phyloP scores from a whole-genome alignment of 2,888 invertebrate genomes.

The Lottia scabra region DNA sequence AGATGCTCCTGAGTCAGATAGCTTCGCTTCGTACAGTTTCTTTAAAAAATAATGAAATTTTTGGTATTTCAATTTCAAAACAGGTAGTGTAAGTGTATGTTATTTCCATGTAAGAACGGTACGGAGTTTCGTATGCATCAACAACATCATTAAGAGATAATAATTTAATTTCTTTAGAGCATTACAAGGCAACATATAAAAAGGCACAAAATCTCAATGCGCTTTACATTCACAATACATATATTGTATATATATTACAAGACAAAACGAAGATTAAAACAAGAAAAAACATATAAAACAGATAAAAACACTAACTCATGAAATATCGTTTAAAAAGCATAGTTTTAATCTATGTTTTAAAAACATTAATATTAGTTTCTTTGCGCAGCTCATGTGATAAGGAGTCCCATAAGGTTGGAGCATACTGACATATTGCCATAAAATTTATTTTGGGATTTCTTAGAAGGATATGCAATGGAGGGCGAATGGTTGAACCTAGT shows the following conservation, averaged over 20 bases:
- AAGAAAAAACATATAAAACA: background rate
- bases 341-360: background rate
- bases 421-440: conserved; percentile 2
- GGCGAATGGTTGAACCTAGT: background rate
- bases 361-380: conserved; percentile 2
- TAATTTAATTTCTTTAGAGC: background rate
- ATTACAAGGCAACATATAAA: background rate
- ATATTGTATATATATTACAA: too few relatives aligned
- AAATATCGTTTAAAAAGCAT: background rate
- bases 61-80: too few relatives aligned
- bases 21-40: too few relatives aligned
- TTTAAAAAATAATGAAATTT: too few relatives aligned
- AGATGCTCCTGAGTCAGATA: too few relatives aligned
- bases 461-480: background rate
- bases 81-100: too few relatives aligned
- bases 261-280: too few relatives aligned
- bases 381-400: too few relatives aligned
- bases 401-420: background rate
- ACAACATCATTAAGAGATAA: too few relatives aligned
- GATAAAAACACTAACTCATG: background rate
- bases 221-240: too few relatives aligned
- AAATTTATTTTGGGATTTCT: conserved; percentile 1
- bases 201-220: background rate
- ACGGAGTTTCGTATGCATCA: too few relatives aligned
- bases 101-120: too few relatives aligned